A percentile compares a stretch with the other conserved stretches of the same genome.
These are phyloP conservation scores for Fregata magnificens DNA, from an alignment of 2,113 vertebrate species.

Conservation along the genomic window DNA sequence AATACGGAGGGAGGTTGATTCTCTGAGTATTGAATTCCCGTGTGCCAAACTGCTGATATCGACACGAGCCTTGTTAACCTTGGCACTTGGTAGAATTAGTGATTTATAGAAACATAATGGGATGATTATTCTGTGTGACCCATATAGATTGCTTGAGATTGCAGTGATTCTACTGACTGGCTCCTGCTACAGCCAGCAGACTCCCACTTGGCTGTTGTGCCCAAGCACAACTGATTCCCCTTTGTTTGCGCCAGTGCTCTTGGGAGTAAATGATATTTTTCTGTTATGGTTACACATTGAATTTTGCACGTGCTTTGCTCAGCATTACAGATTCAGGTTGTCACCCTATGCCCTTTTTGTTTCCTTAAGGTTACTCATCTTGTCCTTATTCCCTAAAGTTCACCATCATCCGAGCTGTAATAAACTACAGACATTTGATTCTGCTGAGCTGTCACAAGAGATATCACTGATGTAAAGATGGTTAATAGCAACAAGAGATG, in stretches of 20 bases:
- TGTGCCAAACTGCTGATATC: background rate
- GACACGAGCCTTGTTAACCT: constrained; percentile 31
- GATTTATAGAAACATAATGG: background rate
- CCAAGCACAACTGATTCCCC: background rate
- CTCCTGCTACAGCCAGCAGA: background rate
- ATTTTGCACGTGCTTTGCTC: background rate
- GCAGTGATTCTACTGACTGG: background rate
- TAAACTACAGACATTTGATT: background rate
- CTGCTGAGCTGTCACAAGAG: background rate
- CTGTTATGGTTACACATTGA: background rate
- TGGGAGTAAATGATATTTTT: background rate
- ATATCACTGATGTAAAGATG: background rate
- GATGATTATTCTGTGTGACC: background rate
- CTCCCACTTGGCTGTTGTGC: background rate
- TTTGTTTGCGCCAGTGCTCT: background rate
- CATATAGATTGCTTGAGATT: background rate
- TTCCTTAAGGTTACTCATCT: background rate
- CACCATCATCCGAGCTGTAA: background rate
- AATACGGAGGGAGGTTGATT: background rate
- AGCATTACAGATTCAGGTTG: background rate
- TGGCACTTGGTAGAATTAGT: background rate
- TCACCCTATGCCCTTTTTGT: background rate
- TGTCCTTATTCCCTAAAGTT: background rate
- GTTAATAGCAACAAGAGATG: background rate
- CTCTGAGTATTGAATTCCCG: background rate